phyloP scores from a whole-genome alignment of 2,113 vertebrate genomes.

The Falco punctatus region DNA sequence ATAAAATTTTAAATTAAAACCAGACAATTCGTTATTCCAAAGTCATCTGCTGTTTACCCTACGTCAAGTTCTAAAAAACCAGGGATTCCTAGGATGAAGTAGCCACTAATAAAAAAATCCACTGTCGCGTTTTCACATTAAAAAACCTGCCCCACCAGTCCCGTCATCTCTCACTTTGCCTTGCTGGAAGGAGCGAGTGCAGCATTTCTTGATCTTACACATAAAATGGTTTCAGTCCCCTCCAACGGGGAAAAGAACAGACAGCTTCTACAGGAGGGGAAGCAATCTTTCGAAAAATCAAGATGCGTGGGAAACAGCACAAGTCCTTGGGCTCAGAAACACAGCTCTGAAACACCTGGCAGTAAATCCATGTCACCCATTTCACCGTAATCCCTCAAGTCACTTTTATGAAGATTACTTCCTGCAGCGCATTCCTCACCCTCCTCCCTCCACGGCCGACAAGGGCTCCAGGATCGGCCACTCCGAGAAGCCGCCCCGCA shows the following conservation, averaged over 20 bases:
- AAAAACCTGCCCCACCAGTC: background rate
- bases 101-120: background rate
- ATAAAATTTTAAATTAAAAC: background rate
- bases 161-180: background rate
- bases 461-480: background rate
- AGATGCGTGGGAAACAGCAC: background rate
- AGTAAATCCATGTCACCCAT: slow-evolving; percentile 58
- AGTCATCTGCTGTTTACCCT: background rate
- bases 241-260: background rate
- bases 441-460: background rate
- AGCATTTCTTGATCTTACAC: background rate
- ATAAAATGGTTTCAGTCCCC: slow-evolving; percentile 3
- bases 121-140: background rate
- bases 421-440: slow-evolving; percentile 3
- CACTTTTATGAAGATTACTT: slow-evolving; percentile 62
- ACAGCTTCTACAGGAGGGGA: background rate
- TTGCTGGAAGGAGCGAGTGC: slow-evolving; percentile 3
- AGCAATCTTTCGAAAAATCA: background rate
- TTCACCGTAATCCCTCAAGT: slow-evolving; percentile 38
- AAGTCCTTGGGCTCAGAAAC: slow-evolving; percentile 28
- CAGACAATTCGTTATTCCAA: background rate
- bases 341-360: slow-evolving; percentile 40
- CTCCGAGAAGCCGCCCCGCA: background rate
- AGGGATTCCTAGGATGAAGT: background rate
- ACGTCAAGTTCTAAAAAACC: background rate